Conservation (phyloP, 2,113 vertebrate species). For the Dryoscopus gambensis region DNA sequence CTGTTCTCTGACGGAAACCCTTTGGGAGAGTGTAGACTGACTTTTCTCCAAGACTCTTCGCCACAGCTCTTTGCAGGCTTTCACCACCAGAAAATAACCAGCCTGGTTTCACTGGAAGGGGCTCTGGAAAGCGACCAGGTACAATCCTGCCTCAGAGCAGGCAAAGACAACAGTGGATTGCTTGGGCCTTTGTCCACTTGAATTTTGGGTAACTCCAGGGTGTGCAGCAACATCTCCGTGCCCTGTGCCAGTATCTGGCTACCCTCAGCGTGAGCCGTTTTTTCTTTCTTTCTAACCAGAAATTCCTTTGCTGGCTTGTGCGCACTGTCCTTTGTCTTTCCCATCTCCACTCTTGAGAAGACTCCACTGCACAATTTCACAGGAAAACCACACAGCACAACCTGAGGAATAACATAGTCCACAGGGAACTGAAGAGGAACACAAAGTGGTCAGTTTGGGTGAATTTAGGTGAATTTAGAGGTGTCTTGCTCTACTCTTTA, state of each 20-base stretch:
- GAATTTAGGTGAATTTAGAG: not conserved
- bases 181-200: not conserved
- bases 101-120: not conserved
- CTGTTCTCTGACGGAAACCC: not conserved
- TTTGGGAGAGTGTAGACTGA: not conserved
- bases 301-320: not conserved
- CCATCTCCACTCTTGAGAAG: not conserved
- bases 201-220: not conserved
- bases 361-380: not conserved
- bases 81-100: not conserved
- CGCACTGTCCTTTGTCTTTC: not conserved
- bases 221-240: not conserved
- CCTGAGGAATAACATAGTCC: not conserved
- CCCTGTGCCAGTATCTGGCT: not conserved
- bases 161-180: not conserved
- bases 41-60: not conserved
- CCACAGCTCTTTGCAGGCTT: not conserved
- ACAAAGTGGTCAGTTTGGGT: not conserved
- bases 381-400: not conserved
- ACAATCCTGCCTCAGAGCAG: not conserved
- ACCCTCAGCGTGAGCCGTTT: not conserved
- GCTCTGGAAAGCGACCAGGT: not conserved
- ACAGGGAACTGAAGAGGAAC: not conserved
- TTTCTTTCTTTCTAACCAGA: not conserved
- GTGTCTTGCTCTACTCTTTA: not conserved